Conservation (phyloP, 2,113 vertebrate genomes). For the Ploceus nigricollis region DNA sequence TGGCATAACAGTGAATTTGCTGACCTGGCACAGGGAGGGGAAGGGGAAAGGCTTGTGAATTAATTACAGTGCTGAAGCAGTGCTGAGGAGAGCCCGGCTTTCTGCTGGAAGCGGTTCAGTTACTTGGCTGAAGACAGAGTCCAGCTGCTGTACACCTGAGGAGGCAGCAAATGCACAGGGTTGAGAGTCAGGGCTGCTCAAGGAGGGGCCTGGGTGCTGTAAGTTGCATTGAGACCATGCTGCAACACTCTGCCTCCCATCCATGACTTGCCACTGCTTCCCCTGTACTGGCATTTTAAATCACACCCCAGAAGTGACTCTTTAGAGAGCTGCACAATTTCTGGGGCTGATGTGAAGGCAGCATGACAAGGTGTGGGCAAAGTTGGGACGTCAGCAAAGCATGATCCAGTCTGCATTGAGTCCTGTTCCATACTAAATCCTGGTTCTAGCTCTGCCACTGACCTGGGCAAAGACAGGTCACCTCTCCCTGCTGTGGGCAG, state of each 20-base stretch:
- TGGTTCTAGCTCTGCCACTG: not conserved
- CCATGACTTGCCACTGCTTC: not conserved
- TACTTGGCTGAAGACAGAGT: not conserved
- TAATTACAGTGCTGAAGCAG: conserved; percentile 17
- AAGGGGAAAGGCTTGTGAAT: not conserved
- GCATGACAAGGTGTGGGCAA: not conserved
- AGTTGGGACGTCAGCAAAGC: fast-evolving
- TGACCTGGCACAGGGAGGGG: not conserved
- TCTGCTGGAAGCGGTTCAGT: conserved; percentile 1
- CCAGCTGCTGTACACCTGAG: not conserved
- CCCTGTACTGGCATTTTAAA: not conserved
- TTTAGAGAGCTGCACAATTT: not conserved
- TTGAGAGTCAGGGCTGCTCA: not conserved
- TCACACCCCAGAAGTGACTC: not conserved
- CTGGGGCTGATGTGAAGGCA: not conserved
- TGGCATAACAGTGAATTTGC: conserved; percentile 31
- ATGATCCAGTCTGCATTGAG: not conserved
- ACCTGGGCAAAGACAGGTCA: not conserved
- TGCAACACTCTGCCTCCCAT: not conserved
- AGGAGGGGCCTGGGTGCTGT: not conserved
- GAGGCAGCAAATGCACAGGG: not conserved
- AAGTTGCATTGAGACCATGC: not conserved
- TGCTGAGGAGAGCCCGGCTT: conserved; percentile 16
- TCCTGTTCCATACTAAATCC: not conserved
- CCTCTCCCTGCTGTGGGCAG: not conserved